A percentile compares a stretch with the other conserved stretches of the same genome.
Conservation (phyloP, 2,113 vertebrate genomes). For the Ranitomeya variabilis region DNA sequence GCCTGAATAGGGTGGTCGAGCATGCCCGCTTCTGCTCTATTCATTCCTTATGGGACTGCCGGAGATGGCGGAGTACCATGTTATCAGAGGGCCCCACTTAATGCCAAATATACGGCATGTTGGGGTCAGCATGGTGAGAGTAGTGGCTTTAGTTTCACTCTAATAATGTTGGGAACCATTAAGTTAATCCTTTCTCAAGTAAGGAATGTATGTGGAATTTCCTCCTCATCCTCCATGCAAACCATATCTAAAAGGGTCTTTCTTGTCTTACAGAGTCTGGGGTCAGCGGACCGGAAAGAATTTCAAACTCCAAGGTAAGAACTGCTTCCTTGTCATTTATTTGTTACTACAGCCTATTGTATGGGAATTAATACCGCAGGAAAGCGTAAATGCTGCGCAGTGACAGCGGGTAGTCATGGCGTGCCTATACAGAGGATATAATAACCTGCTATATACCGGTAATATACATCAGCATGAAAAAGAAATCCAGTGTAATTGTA, state of each 20-base stretch:
- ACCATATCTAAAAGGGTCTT: conserved; percentile 51
- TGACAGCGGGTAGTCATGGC: neutral
- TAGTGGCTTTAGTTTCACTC: conserved; percentile 27
- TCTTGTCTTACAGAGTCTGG: conserved; percentile 53
- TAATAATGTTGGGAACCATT: conserved; percentile 47
- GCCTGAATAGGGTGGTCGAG: too few relatives aligned
- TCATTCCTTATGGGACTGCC: too few relatives aligned
- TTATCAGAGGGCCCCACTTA: conserved; percentile 12
- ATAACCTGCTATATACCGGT: neutral
- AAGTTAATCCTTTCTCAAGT: conserved; percentile 47
- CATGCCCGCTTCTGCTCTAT: too few relatives aligned
- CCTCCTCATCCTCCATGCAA: conserved; percentile 32
- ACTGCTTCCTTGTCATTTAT: neutral
- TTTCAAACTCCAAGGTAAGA: conserved; percentile 54
- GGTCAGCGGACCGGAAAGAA: conserved; percentile 56
- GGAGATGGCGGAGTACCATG: too few relatives aligned
- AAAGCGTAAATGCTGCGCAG: neutral
- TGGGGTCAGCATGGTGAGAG: neutral
- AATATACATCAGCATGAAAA: neutral
- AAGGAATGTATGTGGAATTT: conserved; percentile 47
- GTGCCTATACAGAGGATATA: neutral
- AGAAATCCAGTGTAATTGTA: neutral
- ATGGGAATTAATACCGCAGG: neutral
- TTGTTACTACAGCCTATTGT: neutral
- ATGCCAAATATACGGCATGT: conserved; percentile 8